phyloP scores from a whole-genome alignment of 2,797 vertebrate species.

The Catharus ustulatus region DNA sequence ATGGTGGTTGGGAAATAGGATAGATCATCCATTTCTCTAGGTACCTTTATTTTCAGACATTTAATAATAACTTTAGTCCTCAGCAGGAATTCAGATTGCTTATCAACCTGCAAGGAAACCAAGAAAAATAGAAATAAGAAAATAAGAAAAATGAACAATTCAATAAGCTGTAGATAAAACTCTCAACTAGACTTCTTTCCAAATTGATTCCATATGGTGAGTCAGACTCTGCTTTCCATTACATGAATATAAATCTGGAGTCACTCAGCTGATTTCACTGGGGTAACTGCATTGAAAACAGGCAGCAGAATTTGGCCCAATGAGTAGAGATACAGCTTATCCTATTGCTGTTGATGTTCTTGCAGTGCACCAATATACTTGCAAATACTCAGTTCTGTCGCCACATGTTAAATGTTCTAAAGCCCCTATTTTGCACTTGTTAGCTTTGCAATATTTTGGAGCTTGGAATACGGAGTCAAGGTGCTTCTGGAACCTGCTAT shows the following conservation, averaged over 20 bases:
- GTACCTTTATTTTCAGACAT: slow-evolving; percentile 5
- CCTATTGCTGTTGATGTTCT: slow-evolving; percentile 55
- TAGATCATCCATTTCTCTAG: slow-evolving; percentile 22
- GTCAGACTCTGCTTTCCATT: slow-evolving; percentile 60
- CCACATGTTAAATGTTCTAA: slow-evolving; percentile 36
- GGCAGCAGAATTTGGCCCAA: slow-evolving; percentile 40
- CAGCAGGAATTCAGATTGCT: slow-evolving; percentile 41
- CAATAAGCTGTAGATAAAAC: slow-evolving; percentile 57
- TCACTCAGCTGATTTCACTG: slow-evolving; percentile 35
- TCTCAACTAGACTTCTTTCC: slow-evolving; percentile 29
- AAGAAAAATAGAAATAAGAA: slow-evolving; percentile 48
- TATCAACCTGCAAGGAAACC: slow-evolving; percentile 40
- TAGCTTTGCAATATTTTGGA: neutral
- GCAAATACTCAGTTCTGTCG: slow-evolving; percentile 18
- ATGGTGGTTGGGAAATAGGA: slow-evolving; percentile 20
- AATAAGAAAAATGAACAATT: slow-evolving; percentile 54
- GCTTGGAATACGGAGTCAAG: neutral
- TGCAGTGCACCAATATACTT: slow-evolving; percentile 12
- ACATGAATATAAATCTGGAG: slow-evolving; percentile 50
- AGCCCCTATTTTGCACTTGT: neutral
- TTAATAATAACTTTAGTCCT: slow-evolving; percentile 10
- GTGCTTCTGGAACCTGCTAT: neutral
- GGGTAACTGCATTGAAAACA: slow-evolving; percentile 41
- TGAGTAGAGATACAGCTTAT: slow-evolving; percentile 43
- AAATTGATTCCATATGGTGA: slow-evolving; percentile 61